Conservation (phyloP, 1,140 invertebrate species). For the Megalopta genalis region DNA sequence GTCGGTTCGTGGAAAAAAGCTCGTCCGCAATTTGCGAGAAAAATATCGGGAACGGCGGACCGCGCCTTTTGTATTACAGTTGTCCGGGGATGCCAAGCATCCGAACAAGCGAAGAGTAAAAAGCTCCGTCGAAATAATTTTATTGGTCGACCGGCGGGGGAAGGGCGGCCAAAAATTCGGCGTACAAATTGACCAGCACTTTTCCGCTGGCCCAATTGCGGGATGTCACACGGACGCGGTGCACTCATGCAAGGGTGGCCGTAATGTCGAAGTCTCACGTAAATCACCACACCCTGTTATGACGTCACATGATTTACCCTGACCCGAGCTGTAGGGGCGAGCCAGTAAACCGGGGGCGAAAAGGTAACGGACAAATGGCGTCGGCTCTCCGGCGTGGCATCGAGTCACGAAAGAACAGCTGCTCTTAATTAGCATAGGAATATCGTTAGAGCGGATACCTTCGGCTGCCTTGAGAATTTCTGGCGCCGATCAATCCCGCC, state of each 20-base stretch:
- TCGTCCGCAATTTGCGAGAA: background rate
- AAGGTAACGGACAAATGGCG: conserved; percentile 46
- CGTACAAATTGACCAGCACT: background rate
- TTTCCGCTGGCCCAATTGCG: conserved; percentile 32
- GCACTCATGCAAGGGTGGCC: conserved; percentile 37
- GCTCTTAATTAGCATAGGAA: conserved; percentile 56
- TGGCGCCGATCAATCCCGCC: background rate
- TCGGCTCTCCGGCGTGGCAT: conserved; percentile 17
- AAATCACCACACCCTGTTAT: conserved; percentile 64
- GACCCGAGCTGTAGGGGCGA: conserved; percentile 50
- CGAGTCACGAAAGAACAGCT: conserved; percentile 57
- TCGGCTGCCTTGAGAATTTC: conserved; percentile 42
- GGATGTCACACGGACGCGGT: conserved; percentile 19
- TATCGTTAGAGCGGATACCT: conserved; percentile 29
- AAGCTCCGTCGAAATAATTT: background rate
- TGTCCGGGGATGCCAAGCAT: background rate
- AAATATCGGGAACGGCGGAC: background rate
- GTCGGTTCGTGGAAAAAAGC: background rate
- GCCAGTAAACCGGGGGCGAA: conserved; percentile 40
- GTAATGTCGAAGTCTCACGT: conserved; percentile 52
- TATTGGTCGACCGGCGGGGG: background rate
- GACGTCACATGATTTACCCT: conserved; percentile 63
- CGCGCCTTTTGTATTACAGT: background rate
- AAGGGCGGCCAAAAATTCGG: background rate
- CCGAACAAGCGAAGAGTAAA: background rate